Evolutionary conservation across 2,888 invertebrate species (phyloP).

Genomic region (Cyaniris semiargus): DNA sequence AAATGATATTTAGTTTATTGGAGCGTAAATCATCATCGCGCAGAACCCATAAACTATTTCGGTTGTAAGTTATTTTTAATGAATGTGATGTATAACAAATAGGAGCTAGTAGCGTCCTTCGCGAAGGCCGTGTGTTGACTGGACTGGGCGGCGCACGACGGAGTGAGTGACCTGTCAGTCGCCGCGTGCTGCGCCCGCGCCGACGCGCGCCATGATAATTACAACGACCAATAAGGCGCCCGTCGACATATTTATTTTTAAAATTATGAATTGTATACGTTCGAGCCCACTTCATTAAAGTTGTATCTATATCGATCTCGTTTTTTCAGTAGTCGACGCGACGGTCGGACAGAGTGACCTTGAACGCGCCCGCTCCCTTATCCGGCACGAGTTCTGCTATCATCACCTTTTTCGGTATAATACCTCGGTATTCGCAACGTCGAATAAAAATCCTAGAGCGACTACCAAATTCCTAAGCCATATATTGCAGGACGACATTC

Average conservation of each 20-base stretch:
- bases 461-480: constrained; percentile 67
- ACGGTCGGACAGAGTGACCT: constrained; percentile 51
- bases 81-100: constrained; percentile 1
- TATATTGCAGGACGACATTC: constrained; percentile 72
- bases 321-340: constrained; percentile 50
- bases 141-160: constrained; percentile 56
- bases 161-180: constrained; percentile 64
- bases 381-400: constrained; percentile 59
- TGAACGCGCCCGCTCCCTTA: constrained; percentile 63
- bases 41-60: background rate
- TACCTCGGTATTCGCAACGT: constrained; percentile 58
- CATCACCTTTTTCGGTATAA: constrained; percentile 69
- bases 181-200: constrained; percentile 54
- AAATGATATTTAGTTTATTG: background rate
- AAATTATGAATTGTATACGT: constrained; percentile 58
- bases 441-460: constrained; percentile 69
- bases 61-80: constrained; percentile 14
- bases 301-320: constrained; percentile 52
- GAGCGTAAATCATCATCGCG: background rate
- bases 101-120: constrained; percentile 54
- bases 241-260: constrained; percentile 67
- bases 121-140: constrained; percentile 62
- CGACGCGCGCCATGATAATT: constrained; percentile 69
- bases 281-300: constrained; percentile 60
- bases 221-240: constrained; percentile 73